Percentiles rank a stretch among this genome's conserved stretches.
These are phyloP conservation scores for Spheniscus mendiculus DNA, from an alignment of 2,113 vertebrate genomes.

Conservation along the genomic window DNA sequence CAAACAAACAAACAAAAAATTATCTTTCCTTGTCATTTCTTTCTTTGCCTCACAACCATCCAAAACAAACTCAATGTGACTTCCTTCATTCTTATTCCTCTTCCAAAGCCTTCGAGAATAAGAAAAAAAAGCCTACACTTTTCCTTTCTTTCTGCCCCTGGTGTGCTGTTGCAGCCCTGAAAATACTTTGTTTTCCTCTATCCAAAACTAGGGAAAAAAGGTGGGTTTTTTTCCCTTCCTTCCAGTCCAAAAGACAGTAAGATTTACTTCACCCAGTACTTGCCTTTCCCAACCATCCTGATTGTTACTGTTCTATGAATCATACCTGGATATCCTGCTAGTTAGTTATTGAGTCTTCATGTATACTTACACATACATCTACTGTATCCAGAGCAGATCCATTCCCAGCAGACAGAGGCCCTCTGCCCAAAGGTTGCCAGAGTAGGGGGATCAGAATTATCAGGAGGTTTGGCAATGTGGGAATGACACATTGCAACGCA, in stretches of 20 bases:
- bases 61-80: background rate
- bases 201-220: background rate
- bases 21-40: background rate
- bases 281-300: background rate
- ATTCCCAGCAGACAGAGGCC: background rate
- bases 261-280: background rate
- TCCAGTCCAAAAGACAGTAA: background rate
- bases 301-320: background rate
- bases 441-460: background rate
- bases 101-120: background rate
- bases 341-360: background rate
- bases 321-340: background rate
- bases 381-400: background rate
- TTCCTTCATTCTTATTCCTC: background rate
- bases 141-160: background rate
- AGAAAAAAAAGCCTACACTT: accelerated
- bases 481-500: background rate
- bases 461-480: background rate
- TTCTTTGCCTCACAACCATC: background rate
- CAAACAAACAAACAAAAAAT: background rate
- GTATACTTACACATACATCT: too few species aligned
- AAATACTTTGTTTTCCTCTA: background rate
- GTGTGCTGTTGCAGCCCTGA: background rate
- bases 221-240: accelerated
- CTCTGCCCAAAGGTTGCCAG: background rate